Evolutionary conservation across 2,113 vertebrate genomes (phyloP).

Genomic region (Gopherus flavomarginatus): DNA sequence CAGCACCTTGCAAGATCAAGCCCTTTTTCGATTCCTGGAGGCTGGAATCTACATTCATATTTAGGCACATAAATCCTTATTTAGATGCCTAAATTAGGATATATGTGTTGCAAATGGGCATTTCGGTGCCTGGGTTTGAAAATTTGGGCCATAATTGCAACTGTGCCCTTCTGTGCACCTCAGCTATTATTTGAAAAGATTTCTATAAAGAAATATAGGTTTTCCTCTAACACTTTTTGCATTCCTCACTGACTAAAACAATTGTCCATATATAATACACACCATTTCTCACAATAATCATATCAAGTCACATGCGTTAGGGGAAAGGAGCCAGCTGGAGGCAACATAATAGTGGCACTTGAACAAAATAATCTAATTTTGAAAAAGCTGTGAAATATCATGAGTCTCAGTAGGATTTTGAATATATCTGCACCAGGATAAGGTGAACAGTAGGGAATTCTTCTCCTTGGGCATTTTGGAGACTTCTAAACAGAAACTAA

Average conservation of each 20-base stretch:
- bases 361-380: neutral
- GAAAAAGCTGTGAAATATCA: neutral
- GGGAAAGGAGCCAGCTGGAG: constrained; percentile 12
- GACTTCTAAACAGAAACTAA: neutral
- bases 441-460: neutral
- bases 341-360: neutral
- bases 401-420: neutral
- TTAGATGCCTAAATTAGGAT: neutral
- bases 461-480: neutral
- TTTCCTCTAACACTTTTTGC: constrained; percentile 53
- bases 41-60: neutral
- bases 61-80: neutral
- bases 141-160: fast-evolving
- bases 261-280: constrained; percentile 48
- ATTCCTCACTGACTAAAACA: neutral
- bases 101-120: neutral
- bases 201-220: constrained; percentile 44
- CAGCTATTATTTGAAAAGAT: constrained; percentile 39
- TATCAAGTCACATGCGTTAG: constrained; percentile 53
- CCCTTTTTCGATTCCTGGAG: neutral
- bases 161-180: neutral
- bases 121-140: neutral
- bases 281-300: constrained; percentile 46
- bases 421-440: neutral
- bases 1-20: neutral